These are phyloP conservation scores for Volucella bombylans DNA, from an alignment of 2,888 invertebrate genomes.

Conservation along the genomic window DNA sequence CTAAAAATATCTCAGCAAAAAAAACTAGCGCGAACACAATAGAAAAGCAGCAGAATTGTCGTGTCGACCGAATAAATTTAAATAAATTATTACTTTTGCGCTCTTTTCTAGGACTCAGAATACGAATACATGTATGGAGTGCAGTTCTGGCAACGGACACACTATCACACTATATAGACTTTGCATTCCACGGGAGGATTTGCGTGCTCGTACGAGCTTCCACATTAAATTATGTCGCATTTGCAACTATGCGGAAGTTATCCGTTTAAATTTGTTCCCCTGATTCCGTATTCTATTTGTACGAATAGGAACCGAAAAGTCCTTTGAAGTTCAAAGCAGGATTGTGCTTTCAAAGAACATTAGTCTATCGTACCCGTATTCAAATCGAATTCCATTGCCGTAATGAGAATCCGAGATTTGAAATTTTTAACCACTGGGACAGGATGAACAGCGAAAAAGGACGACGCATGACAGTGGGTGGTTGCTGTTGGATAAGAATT, in stretches of 20 bases:
- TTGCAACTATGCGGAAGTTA: slow-evolving; percentile 20
- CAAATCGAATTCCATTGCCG: slow-evolving; percentile 55
- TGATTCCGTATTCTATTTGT: neutral
- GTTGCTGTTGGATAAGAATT: neutral
- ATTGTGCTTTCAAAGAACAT: neutral
- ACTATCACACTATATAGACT: neutral
- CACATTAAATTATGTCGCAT: slow-evolving; percentile 24
- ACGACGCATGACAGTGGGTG: neutral
- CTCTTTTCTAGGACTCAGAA: no score
- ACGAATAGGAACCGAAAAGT: neutral
- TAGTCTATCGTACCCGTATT: slow-evolving; percentile 1
- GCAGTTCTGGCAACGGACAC: slow-evolving; percentile 8
- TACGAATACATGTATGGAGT: slow-evolving; percentile 8
- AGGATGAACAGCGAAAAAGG: slow-evolving; percentile 16
- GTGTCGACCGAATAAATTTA: slow-evolving; percentile 51
- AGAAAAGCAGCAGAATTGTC: slow-evolving; percentile 45
- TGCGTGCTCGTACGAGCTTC: neutral
- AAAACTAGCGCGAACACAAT: slow-evolving; percentile 24
- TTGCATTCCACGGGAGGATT: neutral
- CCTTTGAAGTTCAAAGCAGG: slow-evolving; percentile 32
- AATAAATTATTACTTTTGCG: slow-evolving; percentile 48
- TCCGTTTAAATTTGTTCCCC: slow-evolving; percentile 13
- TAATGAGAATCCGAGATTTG: slow-evolving; percentile 57
- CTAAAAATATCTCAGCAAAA: slow-evolving; percentile 30
- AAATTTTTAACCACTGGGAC: slow-evolving; percentile 18